Evolutionary conservation across 2,797 vertebrate genomes (phyloP).

Genomic region (Phyllotis vaccarum): DNA sequence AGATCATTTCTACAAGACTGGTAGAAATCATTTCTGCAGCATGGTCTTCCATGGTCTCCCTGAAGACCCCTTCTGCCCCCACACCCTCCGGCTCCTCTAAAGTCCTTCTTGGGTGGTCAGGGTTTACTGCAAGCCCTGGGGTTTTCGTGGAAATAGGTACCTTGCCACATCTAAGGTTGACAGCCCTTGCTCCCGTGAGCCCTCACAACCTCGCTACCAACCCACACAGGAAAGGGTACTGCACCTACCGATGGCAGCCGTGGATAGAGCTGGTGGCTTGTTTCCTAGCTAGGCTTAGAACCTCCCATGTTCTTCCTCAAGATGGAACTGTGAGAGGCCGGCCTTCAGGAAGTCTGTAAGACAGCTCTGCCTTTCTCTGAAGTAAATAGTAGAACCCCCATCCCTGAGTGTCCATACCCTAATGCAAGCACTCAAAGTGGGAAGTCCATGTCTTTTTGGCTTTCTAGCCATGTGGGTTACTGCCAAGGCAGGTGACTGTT

Average conservation of each 20-base stretch:
- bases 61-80: neutral
- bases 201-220: neutral
- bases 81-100: neutral
- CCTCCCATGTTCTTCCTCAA: too few relatives aligned
- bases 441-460: too few relatives aligned
- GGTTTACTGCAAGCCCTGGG: neutral
- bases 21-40: neutral
- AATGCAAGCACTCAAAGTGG: accelerated
- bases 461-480: accelerated
- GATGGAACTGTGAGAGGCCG: neutral
- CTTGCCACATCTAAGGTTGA: neutral
- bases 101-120: neutral
- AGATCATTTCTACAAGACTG: neutral
- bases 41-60: neutral
- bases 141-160: neutral
- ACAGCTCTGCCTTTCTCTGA: neutral
- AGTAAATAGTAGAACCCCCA: neutral
- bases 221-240: conserved; percentile 37
- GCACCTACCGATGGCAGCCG: neutral
- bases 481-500: neutral
- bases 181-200: accelerated
- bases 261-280: neutral
- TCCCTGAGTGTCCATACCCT: accelerated
- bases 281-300: neutral
- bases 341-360: neutral